phyloP scores from a whole-genome alignment of 2,888 invertebrate genomes.

The Eugnorisma glareosa region DNA sequence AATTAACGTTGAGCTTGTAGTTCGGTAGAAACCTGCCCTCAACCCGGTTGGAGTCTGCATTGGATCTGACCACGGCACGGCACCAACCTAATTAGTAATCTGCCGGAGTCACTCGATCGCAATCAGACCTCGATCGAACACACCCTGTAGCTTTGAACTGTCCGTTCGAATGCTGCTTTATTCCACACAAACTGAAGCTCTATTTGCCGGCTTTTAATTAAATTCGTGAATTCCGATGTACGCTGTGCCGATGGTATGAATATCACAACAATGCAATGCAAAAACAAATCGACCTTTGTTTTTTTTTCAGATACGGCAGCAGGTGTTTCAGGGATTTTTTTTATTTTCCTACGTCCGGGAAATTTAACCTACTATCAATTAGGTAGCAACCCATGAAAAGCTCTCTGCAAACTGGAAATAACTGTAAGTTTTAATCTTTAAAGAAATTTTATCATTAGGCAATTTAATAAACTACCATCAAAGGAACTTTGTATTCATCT shows the following conservation, averaged over 20 bases:
- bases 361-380: background rate
- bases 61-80: constrained; percentile 1
- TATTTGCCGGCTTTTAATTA: background rate
- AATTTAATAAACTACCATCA: background rate
- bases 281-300: constrained; percentile 8
- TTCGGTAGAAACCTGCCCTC: background rate
- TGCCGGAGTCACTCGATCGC: constrained; percentile 23
- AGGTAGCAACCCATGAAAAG: background rate
- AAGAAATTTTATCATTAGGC: background rate
- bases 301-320: background rate
- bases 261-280: background rate
- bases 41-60: constrained; percentile 12
- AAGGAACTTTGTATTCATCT: background rate
- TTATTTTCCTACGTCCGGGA: background rate
- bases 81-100: constrained; percentile 42
- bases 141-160: constrained; percentile 16
- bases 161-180: background rate
- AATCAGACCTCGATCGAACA: constrained; percentile 26
- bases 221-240: background rate
- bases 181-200: background rate
- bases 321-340: background rate
- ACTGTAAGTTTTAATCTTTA: background rate
- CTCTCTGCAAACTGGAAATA: background rate
- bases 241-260: background rate
- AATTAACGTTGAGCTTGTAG: background rate